Evolutionary conservation across 2,797 vertebrate species (phyloP).

Genomic region (Sebastes oblongus): DNA sequence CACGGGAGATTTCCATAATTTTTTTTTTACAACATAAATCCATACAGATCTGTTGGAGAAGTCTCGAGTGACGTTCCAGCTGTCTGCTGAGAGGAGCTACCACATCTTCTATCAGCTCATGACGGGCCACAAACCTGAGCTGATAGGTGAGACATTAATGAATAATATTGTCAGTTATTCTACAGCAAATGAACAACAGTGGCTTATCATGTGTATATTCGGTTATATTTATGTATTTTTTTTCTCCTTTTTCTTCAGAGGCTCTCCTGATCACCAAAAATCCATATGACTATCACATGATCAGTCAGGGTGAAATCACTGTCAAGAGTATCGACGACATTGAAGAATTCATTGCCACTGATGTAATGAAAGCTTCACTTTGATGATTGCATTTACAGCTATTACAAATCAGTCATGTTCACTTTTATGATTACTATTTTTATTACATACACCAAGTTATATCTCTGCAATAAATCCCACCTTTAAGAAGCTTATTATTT

Average conservation of each 20-base stretch:
- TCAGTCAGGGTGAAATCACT: slow-evolving; percentile 89
- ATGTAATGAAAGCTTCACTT: slow-evolving; percentile 76
- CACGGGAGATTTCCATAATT: neutral
- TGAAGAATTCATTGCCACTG: slow-evolving; percentile 89
- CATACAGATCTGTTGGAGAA: slow-evolving; percentile 91
- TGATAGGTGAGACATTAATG: slow-evolving; percentile 73
- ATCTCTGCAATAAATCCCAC: neutral
- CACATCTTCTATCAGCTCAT: slow-evolving; percentile 91
- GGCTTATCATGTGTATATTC: neutral
- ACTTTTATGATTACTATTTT: neutral
- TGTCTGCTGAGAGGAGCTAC: slow-evolving; percentile 89
- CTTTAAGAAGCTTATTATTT: neutral
- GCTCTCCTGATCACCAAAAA: slow-evolving; percentile 88
- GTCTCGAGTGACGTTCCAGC: slow-evolving; percentile 91
- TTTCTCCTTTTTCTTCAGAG: slow-evolving; percentile 71
- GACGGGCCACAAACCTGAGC: slow-evolving; percentile 89
- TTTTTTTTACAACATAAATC: neutral
- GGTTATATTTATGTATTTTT: neutral
- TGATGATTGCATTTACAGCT: neutral
- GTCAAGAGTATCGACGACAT: slow-evolving; percentile 88
- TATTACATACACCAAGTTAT: neutral
- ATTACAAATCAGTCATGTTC: neutral
- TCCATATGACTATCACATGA: slow-evolving; percentile 84
- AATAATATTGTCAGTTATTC: neutral
- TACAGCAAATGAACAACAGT: neutral